Evolutionary conservation across 2,113 vertebrate genomes (phyloP), one percentile per base, ranked within the genome.

Genomic region (Hymenochirus boettgeri): DNA sequence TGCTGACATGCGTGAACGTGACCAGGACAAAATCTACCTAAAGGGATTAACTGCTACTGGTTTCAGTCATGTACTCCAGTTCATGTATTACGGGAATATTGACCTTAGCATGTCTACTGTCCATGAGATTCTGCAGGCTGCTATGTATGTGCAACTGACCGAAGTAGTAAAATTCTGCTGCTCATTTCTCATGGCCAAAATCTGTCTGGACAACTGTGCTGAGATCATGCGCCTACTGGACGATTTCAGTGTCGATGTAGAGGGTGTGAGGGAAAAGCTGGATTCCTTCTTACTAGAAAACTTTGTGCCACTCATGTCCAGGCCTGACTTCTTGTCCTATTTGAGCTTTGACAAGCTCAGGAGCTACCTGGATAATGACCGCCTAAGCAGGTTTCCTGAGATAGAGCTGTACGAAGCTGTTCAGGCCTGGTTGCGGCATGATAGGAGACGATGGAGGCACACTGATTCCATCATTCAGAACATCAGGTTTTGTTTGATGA

Each of bases 131-230:
- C 88, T 99, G 53, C 96, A 99, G 88, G 96, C 96, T 58, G 96
- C 96, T 75, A 99, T 99, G 96, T 99, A 99, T 70, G 96, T 99
- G 70, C 96, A 99, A 78, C 91, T 99, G 75, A 97, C 95, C 57
- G 95, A 99, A 81, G 96, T 93, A 76, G 96, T 99, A 82, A 97
- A 98, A 83, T 99, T 99, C 86, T 97, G 96, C 89, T 99, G 96
- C 78, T 97, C 95, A 74, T 99, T 98, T 79, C 89, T 99, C 33
- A 87, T 99, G 87, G 93, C 94, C 29, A 97, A 99, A 88, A 97
- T 99, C 82, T 98, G 95, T 76, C 84, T 99, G 87, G 96, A 98
- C 85, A 99, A 99, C 83, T 99, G 95, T 72, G 95, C 96, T 9
- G 96, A 99, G 86, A 96, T 99, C 73, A 98, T 98, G 95, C 91